Percentiles rank a stretch among this genome's conserved stretches.
phyloP scores from a whole-genome alignment of 2,888 invertebrate species.

The Lampropteryx suffumata region DNA sequence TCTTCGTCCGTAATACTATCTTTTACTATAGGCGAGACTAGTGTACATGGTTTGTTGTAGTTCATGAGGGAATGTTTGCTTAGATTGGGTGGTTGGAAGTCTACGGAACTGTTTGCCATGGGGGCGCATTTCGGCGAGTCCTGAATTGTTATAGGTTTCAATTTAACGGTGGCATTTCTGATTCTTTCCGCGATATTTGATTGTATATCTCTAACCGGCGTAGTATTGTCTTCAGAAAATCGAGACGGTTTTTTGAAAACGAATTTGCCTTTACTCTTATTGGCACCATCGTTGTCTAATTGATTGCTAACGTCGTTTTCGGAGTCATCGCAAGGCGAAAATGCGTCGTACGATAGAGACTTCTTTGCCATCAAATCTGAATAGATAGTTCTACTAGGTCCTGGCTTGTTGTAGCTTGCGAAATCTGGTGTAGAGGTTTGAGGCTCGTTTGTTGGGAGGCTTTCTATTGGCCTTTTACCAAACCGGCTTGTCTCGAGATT shows the following conservation, averaged over 20 bases:
- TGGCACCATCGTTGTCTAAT: slow-evolving; percentile 45
- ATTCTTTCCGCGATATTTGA: slow-evolving; percentile 68
- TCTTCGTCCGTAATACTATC: slow-evolving; percentile 37
- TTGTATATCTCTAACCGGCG: slow-evolving; percentile 51
- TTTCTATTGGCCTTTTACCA: slow-evolving; percentile 31
- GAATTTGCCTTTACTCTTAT: slow-evolving; percentile 68
- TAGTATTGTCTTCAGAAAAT: slow-evolving; percentile 47
- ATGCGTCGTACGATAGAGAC: slow-evolving; percentile 55
- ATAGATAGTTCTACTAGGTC: slow-evolving; percentile 51
- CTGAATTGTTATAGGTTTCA: slow-evolving; percentile 57
- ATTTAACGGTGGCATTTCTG: slow-evolving; percentile 57
- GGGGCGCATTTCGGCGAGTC: slow-evolving; percentile 49
- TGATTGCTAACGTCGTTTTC: slow-evolving; percentile 41
- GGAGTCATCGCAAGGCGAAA: slow-evolving; percentile 50
- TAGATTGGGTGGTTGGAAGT: slow-evolving; percentile 66
- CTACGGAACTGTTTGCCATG: slow-evolving; percentile 63
- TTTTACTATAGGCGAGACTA: slow-evolving; percentile 48
- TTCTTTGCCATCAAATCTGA: slow-evolving; percentile 54
- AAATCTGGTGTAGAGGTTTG: slow-evolving; percentile 61
- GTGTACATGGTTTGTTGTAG: slow-evolving; percentile 48
- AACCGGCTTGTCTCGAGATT: slow-evolving; percentile 46
- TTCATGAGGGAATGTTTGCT: slow-evolving; percentile 54
- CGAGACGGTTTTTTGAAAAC: slow-evolving; percentile 71
- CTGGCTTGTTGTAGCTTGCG: slow-evolving; percentile 42
- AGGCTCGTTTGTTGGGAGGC: slow-evolving; percentile 1